Evolutionary conservation across 2,888 invertebrate genomes (phyloP).

Genomic region (Zootermopsis nevadensis): DNA sequence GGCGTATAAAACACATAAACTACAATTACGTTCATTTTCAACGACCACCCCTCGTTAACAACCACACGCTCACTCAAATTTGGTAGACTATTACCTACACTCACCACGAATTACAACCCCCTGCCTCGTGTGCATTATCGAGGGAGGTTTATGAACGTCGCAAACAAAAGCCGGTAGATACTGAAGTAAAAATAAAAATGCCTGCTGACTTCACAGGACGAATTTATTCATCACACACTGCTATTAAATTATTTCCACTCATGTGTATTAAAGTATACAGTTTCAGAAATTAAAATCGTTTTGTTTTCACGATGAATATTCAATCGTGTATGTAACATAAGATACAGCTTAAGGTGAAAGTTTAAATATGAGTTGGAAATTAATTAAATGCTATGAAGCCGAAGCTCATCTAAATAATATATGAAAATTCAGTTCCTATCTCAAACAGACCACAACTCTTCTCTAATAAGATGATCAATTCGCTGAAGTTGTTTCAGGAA

Average conservation of each 20-base stretch:
- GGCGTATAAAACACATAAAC: neutral
- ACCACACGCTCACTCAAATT: neutral
- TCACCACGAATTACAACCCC: neutral
- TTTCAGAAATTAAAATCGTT: neutral
- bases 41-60: neutral
- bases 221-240: neutral
- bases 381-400: too few relatives aligned
- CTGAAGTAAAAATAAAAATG: neutral
- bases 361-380: neutral
- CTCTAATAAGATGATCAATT: too few relatives aligned
- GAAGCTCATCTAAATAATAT: too few relatives aligned
- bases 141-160: neutral
- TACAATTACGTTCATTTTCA: conserved; percentile 8
- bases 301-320: neutral
- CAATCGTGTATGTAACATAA: neutral
- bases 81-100: neutral
- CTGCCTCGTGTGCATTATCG: neutral
- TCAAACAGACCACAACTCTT: too few relatives aligned
- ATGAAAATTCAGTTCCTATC: too few relatives aligned
- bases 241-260: neutral
- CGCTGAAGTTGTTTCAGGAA: too few relatives aligned
- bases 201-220: neutral
- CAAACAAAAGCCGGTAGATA: neutral
- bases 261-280: neutral
- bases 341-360: neutral